These are phyloP conservation scores for Brachystomella parvula DNA, from an alignment of 1,140 invertebrate genomes.

Conservation along the genomic window DNA sequence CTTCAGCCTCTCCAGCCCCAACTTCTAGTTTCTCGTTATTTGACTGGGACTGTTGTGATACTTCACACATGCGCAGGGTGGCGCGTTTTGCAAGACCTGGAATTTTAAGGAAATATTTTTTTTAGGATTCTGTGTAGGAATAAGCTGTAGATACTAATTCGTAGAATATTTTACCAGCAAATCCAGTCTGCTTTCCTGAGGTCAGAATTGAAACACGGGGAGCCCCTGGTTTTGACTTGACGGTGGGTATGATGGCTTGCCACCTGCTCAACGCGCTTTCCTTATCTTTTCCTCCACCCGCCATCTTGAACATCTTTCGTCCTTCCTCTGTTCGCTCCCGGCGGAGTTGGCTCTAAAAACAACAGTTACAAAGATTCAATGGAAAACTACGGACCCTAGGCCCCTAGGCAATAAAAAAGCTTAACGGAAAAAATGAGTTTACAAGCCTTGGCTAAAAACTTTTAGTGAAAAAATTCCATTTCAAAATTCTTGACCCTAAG, in stretches of 20 bases:
- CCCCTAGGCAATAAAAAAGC: no score
- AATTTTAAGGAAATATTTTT: neutral
- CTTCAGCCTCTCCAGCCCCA: neutral
- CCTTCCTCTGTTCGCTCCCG: constrained; percentile 85
- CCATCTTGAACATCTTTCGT: constrained; percentile 83
- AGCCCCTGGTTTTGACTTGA: constrained; percentile 16
- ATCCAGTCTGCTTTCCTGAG: constrained; percentile 42
- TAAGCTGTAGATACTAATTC: neutral
- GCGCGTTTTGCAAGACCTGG: constrained; percentile 23
- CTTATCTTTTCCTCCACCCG: constrained; percentile 53
- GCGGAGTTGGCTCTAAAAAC: constrained; percentile 62
- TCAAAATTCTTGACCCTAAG: no score
- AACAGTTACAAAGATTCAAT: no score
- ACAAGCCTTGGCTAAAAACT: no score
- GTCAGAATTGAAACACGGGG: constrained; percentile 37
- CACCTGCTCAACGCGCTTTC: constrained; percentile 53
- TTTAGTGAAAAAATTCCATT: no score
- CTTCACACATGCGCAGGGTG: constrained; percentile 11
- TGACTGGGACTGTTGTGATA: neutral
- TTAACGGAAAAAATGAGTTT: no score
- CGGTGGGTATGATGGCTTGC: constrained; percentile 57
- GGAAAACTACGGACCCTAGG: no score
- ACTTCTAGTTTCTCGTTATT: neutral
- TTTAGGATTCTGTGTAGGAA: neutral
- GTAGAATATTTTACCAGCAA: constrained; percentile 23